Base-by-base conservation (phyloP, 2,113 vertebrate genomes). In the Xenopus tropicalis region DNA sequence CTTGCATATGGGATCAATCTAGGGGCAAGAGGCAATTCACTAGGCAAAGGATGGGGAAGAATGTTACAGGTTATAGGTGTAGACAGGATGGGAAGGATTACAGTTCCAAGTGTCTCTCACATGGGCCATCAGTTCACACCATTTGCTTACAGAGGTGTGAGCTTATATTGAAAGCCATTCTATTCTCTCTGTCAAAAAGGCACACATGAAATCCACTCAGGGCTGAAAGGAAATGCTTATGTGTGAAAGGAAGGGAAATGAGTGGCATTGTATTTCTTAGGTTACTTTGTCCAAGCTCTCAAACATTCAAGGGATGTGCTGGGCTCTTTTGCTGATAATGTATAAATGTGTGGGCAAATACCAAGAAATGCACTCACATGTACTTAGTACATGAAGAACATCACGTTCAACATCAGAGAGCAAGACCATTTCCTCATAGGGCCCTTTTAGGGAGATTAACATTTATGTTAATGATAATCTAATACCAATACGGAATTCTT, bases 81-180 rank as follows among this genome's bases (percentile, higher is more conserved):
- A 21, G 59, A 61, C 52, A 37, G 77, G 43, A 14, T 62, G 71
- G 42, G 20, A 58, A 66, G n/a, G 44, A 59, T 42, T 4, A 0
- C 6, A 0, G 0, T 72, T 71, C 51, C 14, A 14, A 29, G 66
- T 3, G 21, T 78, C 14, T 77, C 72, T 76, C 67, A 80, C 62
- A 11, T 75, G 74, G 0, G 0, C 56, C 0, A 0, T 74, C 71
- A 84, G 65, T 83, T 85, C 37, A 1, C 81, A 80, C 71, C 1
- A 1, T 21, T 0, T 0, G 57, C 0, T 83, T 87, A 80, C 83
- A 0, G 72, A 86, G 78, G 82, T 86, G 82, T 80, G 62, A 79
- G 72, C 43, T 80, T 72, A 78, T 77, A 76, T 77, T 80, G 79
- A 80, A 81, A 77, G 72, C 65, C 12, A 70, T 84, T 82, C 44